A percentile compares a stretch with the other conserved stretches of the same genome.
These are phyloP conservation scores for Rhizoglyphus robini DNA, from an alignment of 1,140 invertebrate genomes.

Conservation along the genomic window DNA sequence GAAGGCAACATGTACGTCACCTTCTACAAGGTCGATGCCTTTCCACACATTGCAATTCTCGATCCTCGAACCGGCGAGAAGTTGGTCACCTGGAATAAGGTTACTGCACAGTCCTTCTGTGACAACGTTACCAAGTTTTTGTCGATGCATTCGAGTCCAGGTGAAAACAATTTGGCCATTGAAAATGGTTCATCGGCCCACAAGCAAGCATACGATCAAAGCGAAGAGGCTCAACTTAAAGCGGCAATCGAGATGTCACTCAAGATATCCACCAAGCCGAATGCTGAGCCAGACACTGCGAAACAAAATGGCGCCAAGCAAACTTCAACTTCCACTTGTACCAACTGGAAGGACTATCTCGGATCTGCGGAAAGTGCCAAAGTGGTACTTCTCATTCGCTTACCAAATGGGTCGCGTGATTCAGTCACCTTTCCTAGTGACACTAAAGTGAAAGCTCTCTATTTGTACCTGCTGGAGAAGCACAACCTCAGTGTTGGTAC, in stretches of 20 bases:
- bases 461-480: neutral
- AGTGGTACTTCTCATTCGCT: neutral
- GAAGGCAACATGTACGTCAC: neutral
- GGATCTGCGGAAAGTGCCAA: neutral
- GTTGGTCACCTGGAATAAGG: neutral
- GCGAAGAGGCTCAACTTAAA: neutral
- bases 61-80: conserved; percentile 11
- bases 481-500: neutral
- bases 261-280: neutral
- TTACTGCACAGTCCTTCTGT: neutral
- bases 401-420: neutral
- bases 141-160: neutral
- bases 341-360: neutral
- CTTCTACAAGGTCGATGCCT: neutral
- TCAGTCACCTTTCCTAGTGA: neutral
- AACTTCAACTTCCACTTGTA: too few relatives aligned
- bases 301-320: neutral
- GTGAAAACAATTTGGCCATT: neutral
- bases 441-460: neutral
- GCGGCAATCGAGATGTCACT: neutral
- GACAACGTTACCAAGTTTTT: neutral
- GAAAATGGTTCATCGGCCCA: too few relatives aligned
- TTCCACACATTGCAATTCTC: conserved; percentile 5
- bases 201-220: neutral
- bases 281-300: neutral